Base-by-base conservation (phyloP, 1,140 invertebrate species). In the Rhagoletis zephyria region DNA sequence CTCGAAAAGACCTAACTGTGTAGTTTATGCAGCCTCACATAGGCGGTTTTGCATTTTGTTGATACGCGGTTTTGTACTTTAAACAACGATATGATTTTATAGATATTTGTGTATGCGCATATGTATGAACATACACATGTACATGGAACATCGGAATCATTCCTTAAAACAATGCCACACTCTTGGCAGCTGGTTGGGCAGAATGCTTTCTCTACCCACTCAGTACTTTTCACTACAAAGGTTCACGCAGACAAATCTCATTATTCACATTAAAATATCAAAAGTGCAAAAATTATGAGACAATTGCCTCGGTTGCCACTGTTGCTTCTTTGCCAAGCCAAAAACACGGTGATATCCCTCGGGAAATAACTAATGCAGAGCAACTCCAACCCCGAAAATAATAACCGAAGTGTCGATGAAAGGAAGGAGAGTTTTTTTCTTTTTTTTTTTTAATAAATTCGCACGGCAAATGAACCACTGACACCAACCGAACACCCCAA, bases 261-360 rank as follows among this genome's bases (percentile, higher is more conserved):
- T 87, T 87, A 87, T 65, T 67, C 19, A 42, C 86, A 87, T 87
- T 87, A 87, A 87, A 87, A 87, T 87, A 87, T 87, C 86, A 87
- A 87, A 87, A 64, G 86, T 59, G 48, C 42, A 64, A 70, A 87
- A 87, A 87, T 67, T 87, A 87, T 87, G 63, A 87, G 74, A 81
- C 74, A 81, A 81, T 81, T 81, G 19, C n/a, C 45, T n/a, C 48
- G 40, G 61, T 70, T 56, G 86, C 48, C 45, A 64, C 65, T 67
- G 86, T 70, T 70, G 86, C 85, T 87, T 70, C 12, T 40, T 30
- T 67, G 42, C 45, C 63, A 45, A 16, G 16, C 16, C 60, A n/a
- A 86, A 1, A 63, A 30, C 30, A 16, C 59, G 85, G 3, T 7
- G 40, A 45, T 40, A 59, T 61, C 85, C 85, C 42, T 30, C 63